Conservation (phyloP, 2,797 vertebrate genomes). For the Loriculus beryllinus region DNA sequence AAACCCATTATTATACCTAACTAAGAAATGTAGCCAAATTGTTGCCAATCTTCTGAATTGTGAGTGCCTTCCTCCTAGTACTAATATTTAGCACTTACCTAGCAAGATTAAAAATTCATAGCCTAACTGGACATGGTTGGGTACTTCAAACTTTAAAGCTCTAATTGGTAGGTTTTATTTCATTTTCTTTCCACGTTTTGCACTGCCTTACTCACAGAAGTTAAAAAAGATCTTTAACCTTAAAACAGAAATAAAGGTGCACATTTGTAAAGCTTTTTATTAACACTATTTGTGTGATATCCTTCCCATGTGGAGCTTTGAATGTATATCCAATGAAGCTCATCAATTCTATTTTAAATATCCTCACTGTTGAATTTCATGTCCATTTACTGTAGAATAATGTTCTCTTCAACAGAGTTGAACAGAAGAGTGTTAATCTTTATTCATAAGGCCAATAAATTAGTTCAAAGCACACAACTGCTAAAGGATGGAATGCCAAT, state of each 20-base stretch:
- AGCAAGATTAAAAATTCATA: background rate
- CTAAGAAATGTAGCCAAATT: background rate
- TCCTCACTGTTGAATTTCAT: conserved; percentile 8
- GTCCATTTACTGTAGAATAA: conserved; percentile 59
- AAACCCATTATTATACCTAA: background rate
- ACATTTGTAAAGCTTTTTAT: background rate
- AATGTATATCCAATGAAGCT: background rate
- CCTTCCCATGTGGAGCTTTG: background rate
- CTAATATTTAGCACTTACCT: background rate
- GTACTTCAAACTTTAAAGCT: background rate
- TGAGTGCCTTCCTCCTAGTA: accelerated
- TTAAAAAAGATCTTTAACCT: background rate
- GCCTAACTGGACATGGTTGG: background rate
- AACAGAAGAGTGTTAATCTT: conserved; percentile 60
- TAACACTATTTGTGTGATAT: background rate
- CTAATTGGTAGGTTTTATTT: background rate
- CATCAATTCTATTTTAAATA: conserved; percentile 25
- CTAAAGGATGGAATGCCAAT: conserved; percentile 42
- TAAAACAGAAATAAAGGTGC: background rate
- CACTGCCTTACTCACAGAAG: background rate
- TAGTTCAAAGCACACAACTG: conserved; percentile 56
- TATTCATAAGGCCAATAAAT: conserved; percentile 67
- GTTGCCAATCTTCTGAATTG: background rate
- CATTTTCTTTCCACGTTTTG: background rate
- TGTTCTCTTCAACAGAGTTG: conserved; percentile 33